Conservation (phyloP, 2,797 vertebrate species). For the Leptodactylus fallax region DNA sequence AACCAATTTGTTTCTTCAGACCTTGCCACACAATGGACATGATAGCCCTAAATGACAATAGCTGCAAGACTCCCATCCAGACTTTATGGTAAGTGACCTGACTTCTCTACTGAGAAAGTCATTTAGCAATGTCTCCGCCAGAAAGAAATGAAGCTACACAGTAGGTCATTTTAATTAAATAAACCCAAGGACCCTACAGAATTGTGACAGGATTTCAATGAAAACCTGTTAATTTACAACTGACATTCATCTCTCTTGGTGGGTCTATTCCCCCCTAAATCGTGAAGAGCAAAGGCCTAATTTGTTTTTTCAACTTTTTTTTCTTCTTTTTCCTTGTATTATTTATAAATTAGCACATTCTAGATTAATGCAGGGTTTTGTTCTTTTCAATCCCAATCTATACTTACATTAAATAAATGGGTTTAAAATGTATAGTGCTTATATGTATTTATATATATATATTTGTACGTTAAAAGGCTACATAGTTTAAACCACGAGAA, state of each 20-base stretch:
- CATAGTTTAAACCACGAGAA: constrained; percentile 72
- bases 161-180: constrained; percentile 52
- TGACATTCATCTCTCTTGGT: constrained; percentile 74
- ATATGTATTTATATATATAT: constrained; percentile 70
- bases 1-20: constrained; percentile 78
- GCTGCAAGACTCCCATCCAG: constrained; percentile 21
- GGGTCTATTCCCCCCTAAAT: constrained; percentile 68
- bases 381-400: constrained; percentile 65
- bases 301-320: constrained; percentile 39
- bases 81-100: constrained; percentile 28
- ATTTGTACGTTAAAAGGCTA: constrained; percentile 72
- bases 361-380: constrained; percentile 65
- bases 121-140: constrained; percentile 53
- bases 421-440: constrained; percentile 74
- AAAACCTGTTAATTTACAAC: constrained; percentile 43
- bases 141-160: constrained; percentile 57
- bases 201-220: constrained; percentile 13
- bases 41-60: constrained; percentile 64
- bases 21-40: constrained; percentile 70
- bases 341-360: constrained; percentile 65
- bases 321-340: background rate
- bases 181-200: constrained; percentile 28
- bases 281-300: constrained; percentile 68
- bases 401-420: constrained; percentile 71
- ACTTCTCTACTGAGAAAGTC: constrained; percentile 45